Conservation (phyloP, 2,113 vertebrate genomes). For the Melozone crissalis region DNA sequence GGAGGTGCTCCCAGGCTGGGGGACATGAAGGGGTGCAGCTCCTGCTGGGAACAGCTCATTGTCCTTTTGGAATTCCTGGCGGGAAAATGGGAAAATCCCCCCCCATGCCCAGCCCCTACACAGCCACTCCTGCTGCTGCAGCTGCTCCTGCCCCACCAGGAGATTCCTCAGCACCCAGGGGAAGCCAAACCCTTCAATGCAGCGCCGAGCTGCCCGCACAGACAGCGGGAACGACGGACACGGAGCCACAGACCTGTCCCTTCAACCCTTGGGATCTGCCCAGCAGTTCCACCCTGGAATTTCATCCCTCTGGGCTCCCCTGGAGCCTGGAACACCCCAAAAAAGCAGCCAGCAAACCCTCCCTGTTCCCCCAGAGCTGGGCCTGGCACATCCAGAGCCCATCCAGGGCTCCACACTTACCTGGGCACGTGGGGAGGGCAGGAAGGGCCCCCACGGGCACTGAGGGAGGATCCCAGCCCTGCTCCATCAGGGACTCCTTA, state of each 20-base stretch:
- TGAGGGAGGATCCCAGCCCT: not conserved
- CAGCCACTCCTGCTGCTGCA: not conserved
- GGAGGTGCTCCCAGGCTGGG: not conserved
- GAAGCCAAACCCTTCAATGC: too few species aligned
- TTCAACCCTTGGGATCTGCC: not conserved
- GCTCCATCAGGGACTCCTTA: not conserved
- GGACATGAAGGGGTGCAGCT: not conserved
- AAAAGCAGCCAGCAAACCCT: not conserved
- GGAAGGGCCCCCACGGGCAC: not conserved
- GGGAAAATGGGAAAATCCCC: not conserved
- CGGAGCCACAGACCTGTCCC: not conserved
- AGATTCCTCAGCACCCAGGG: rapidly evolving
- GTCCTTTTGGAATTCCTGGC: not conserved
- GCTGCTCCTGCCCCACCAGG: not conserved
- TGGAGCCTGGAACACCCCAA: not conserved
- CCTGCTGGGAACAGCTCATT: not conserved
- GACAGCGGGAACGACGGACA: not conserved
- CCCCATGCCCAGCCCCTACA: not conserved
- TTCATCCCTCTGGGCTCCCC: not conserved
- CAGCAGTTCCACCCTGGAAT: not conserved
- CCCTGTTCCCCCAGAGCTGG: not conserved
- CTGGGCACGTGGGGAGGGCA: not conserved
- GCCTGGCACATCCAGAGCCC: not conserved
- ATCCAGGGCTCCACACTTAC: not conserved
- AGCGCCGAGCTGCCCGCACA: rapidly evolving